phyloP scores from a whole-genome alignment of 2,113 vertebrate genomes.

The Desmodus rotundus region DNA sequence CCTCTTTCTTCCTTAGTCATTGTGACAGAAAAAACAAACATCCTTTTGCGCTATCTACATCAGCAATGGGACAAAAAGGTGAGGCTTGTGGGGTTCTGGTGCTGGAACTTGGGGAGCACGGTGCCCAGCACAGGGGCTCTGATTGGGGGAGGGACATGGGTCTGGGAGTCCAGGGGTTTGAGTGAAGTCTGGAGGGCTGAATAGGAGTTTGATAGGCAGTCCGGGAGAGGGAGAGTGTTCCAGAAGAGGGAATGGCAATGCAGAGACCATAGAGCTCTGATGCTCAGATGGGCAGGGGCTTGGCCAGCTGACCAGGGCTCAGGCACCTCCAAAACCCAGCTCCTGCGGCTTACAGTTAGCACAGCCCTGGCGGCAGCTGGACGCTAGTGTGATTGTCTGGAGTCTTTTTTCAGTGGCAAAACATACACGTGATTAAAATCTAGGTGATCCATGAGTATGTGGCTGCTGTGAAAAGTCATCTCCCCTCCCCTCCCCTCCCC shows the following conservation, averaged over 20 bases:
- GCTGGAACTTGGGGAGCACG: background rate
- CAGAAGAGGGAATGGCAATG: background rate
- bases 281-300: background rate
- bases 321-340: background rate
- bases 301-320: background rate
- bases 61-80: conserved; percentile 99
- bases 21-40: conserved; percentile 97
- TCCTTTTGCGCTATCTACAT: conserved; percentile 94
- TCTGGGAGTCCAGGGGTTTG: background rate
- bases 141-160: too few species aligned
- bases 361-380: accelerated
- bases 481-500: accelerated
- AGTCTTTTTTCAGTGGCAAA: background rate
- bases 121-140: background rate
- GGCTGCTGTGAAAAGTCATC: background rate
- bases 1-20: conserved; percentile 85
- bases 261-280: background rate
- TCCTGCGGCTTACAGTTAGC: background rate
- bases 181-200: background rate
- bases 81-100: background rate
- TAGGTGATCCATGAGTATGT: background rate
- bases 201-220: background rate
- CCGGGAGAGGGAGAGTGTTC: background rate
- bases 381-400: background rate
- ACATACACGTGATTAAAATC: background rate